Conservation (phyloP, 2,113 vertebrate species). For the Anoplopoma fimbria region DNA sequence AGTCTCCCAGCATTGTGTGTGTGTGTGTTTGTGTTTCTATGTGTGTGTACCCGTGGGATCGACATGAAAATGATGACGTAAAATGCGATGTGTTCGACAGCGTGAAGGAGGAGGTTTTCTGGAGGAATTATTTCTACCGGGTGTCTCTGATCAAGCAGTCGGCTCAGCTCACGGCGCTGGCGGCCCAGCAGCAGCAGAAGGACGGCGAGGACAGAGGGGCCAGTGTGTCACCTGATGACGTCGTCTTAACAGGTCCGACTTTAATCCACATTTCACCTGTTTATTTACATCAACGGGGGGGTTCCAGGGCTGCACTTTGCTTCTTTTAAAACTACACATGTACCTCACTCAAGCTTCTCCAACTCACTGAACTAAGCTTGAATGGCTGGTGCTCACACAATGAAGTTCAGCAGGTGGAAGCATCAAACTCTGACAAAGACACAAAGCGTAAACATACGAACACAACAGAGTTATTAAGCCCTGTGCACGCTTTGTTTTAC, state of each 20-base stretch:
- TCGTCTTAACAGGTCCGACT: conserved; percentile 85
- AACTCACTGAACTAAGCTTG: background rate
- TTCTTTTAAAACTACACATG: background rate
- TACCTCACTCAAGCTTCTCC: background rate
- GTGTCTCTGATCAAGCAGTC: conserved; percentile 98
- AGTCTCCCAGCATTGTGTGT: background rate
- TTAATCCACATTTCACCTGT: background rate
- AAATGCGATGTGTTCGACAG: conserved; percentile 72
- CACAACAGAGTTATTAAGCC: no score
- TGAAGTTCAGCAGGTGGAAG: background rate
- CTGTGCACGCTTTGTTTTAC: no score
- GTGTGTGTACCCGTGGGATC: background rate
- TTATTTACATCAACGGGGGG: background rate
- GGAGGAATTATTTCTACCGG: conserved; percentile 99
- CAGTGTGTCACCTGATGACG: conserved; percentile 68
- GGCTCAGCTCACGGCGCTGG: conserved; percentile 94
- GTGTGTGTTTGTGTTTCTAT: conserved; percentile 15
- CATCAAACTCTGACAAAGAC: background rate
- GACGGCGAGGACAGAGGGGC: conserved; percentile 67
- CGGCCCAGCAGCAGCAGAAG: conserved; percentile 88
- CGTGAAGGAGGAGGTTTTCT: conserved; percentile 96
- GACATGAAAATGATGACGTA: background rate
- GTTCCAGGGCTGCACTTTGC: no score
- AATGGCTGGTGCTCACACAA: background rate
- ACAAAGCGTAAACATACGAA: no score